phyloP scores from a whole-genome alignment of 2,797 vertebrate species.

The Emys orbicularis region DNA sequence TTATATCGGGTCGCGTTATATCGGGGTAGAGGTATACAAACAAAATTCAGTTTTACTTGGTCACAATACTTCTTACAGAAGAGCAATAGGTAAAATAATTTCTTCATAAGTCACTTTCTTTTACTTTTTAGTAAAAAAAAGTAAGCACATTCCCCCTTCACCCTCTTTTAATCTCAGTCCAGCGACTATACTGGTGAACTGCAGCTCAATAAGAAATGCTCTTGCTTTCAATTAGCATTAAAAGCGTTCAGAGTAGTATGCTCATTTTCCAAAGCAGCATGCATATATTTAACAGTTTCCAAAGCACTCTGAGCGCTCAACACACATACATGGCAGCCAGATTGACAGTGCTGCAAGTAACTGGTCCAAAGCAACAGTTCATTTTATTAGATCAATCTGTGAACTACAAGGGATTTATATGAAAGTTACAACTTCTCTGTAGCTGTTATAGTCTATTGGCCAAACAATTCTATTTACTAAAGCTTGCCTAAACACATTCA shows the following conservation, averaged over 20 bases:
- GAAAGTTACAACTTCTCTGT: background rate
- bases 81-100: background rate
- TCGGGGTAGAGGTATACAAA: background rate
- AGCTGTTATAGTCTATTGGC: background rate
- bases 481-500: conserved; percentile 24
- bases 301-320: background rate
- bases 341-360: conserved; percentile 25
- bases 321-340: background rate
- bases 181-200: background rate
- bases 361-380: conserved; percentile 22
- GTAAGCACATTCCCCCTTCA: no score
- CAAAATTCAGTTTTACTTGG: background rate
- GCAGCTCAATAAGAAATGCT: background rate
- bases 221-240: background rate
- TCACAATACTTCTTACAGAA: background rate
- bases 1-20: no score
- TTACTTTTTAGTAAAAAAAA: no score
- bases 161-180: background rate
- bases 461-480: background rate
- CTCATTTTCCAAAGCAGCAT: conserved; percentile 22
- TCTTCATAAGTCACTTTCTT: background rate
- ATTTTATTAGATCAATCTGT: conserved; percentile 35
- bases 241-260: background rate
- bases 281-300: conserved; percentile 15
- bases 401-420: conserved; percentile 37